Evolutionary conservation across 1,140 invertebrate species (phyloP).

Genomic region (Papilio xuthus): DNA sequence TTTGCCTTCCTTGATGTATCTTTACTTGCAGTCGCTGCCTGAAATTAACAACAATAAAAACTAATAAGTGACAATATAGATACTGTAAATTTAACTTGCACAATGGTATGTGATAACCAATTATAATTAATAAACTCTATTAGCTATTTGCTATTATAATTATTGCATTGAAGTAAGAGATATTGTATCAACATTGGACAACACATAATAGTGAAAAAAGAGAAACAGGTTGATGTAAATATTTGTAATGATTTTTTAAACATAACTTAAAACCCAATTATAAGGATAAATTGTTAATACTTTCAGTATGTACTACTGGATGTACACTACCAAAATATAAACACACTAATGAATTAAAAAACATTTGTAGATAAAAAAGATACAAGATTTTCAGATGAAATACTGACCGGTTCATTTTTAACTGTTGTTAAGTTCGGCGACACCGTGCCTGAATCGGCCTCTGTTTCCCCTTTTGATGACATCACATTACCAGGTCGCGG

Average conservation of each 20-base stretch:
- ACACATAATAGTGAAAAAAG: background rate
- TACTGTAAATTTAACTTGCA: background rate
- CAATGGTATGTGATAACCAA: background rate
- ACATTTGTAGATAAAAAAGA: background rate
- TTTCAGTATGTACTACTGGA: background rate
- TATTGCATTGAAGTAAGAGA: background rate
- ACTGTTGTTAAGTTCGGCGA: slow-evolving; percentile 74
- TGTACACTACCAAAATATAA: slow-evolving; percentile 6
- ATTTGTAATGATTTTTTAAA: background rate
- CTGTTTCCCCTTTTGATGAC: slow-evolving; percentile 82
- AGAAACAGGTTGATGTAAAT: background rate
- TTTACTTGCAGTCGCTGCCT: slow-evolving; percentile 68
- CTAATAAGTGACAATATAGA: background rate
- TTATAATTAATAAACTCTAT: background rate
- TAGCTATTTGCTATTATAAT: background rate
- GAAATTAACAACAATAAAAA: slow-evolving; percentile 44
- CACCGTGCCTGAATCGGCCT: slow-evolving; percentile 81
- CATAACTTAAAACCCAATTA: background rate
- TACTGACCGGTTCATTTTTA: slow-evolving; percentile 81
- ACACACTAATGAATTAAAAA: background rate
- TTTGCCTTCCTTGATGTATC: slow-evolving; percentile 74
- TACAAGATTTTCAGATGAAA: slow-evolving; percentile 15
- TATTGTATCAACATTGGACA: background rate
- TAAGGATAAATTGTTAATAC: background rate
- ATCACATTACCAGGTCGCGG: slow-evolving; percentile 78